phyloP scores from a whole-genome alignment of 1,140 invertebrate species.

The Solen grandis region DNA sequence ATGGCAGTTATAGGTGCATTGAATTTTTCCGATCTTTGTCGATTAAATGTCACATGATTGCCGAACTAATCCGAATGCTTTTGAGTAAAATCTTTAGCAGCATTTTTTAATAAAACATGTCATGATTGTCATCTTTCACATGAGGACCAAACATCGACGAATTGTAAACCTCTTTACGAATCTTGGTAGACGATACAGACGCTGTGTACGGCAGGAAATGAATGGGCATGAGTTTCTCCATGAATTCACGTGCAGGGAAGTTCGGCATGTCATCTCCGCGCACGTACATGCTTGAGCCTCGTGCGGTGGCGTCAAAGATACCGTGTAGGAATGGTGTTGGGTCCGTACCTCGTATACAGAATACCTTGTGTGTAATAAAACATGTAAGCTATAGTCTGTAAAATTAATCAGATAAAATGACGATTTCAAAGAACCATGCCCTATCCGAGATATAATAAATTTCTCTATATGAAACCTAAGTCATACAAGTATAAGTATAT shows the following conservation, averaged over 20 bases:
- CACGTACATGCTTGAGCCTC: constrained; percentile 70
- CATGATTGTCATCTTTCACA: constrained; percentile 45
- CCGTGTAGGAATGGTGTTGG: constrained; percentile 73
- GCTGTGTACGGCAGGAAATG: constrained; percentile 77
- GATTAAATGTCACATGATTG: too few relatives aligned
- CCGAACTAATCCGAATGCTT: too few relatives aligned
- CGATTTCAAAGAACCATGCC: not conserved
- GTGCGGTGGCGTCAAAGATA: constrained; percentile 64
- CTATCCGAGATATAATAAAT: not conserved
- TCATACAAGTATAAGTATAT: too few relatives aligned
- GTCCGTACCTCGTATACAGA: constrained; percentile 75
- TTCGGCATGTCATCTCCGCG: constrained; percentile 78
- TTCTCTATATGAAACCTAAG: too few relatives aligned
- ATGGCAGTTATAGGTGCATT: too few relatives aligned
- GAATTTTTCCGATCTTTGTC: too few relatives aligned
- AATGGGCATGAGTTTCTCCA: constrained; percentile 75
- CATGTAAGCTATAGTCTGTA: not conserved
- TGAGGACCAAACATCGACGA: constrained; percentile 63
- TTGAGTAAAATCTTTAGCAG: too few relatives aligned
- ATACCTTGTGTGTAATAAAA: constrained; percentile 67
- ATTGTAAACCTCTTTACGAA: constrained; percentile 71
- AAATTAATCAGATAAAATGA: not conserved
- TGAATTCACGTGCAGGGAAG: constrained; percentile 73
- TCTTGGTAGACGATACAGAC: constrained; percentile 73
- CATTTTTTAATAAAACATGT: constrained; percentile 56